Evolutionary conservation across 1,140 invertebrate genomes (phyloP), one percentile per base, ranked within the genome.

Genomic region (Trachymyrmex septentrionalis): DNA sequence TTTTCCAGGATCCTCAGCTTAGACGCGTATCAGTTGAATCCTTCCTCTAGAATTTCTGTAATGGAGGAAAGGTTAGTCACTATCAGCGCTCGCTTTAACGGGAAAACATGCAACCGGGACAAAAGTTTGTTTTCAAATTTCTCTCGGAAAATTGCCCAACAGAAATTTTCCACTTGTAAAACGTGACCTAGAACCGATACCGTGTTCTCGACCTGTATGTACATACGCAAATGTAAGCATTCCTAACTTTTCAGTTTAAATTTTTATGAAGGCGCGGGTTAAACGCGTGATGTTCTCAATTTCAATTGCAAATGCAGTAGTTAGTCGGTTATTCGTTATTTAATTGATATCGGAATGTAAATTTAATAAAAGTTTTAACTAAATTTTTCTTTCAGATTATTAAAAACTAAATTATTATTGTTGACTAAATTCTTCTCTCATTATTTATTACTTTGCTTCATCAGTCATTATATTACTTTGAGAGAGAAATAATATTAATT

Each of bases 11-110:
- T 73, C 59, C 59, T 67, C 48, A 57, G 50, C 55, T 86, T 63
- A 78, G 61, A 48, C 75, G 57, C 88, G 73, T 82, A 84, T 89
- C 86, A 86, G 67, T 85, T 85, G 86, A 86, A 89, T 88, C 53
- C 86, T 82, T 57, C 61, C 63, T 59, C 64, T 78, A 71, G 73
- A 57, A 85, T 84, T 77, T 85, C 89, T 90, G 89, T 57, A 90
- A 90, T 38, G 57, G 89, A 87, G 66, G 48, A 76, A 87, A 27
- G 57, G 76, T 66, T 34, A 72, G 48, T 90, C 67, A 87, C 27
- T 89, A 69, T n/a, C 12, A 55, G 24, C 24, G 55, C n/a, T 82
- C 1, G 24, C 55, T 59, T 73, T 61, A 34, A 50, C 12, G 14
- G 10, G 24, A 75, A 73, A 61, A 84, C 27, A 57, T 50, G 34